A percentile compares a stretch with the other conserved stretches of the same genome.
These are phyloP conservation scores for Acholoe squamosa DNA, from an alignment of 2,888 invertebrate genomes.

Conservation along the genomic window DNA sequence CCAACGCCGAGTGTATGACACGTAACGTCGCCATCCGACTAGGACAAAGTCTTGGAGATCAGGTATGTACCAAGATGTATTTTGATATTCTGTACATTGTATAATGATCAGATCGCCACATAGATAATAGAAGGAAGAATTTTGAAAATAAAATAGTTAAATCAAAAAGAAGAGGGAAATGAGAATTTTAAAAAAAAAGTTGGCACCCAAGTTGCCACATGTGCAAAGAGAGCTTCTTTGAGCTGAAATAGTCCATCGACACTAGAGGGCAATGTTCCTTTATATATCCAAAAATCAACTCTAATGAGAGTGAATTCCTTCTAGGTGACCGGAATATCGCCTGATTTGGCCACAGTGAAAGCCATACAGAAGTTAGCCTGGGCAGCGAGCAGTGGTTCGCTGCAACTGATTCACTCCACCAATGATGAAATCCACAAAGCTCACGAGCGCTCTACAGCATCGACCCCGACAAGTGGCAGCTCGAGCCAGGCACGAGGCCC, in stretches of 20 bases:
- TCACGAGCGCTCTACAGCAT: constrained; percentile 82
- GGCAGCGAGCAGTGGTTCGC: constrained; percentile 90
- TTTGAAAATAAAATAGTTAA: too few relatives aligned
- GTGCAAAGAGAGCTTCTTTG: too few relatives aligned
- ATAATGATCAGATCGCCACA: too few relatives aligned
- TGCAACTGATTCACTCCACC: constrained; percentile 86
- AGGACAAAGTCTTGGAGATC: constrained; percentile 91
- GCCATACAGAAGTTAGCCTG: constrained; percentile 91
- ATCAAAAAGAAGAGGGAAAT: too few relatives aligned
- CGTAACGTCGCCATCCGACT: constrained; percentile 92
- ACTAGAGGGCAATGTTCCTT: not conserved
- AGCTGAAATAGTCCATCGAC: too few relatives aligned
- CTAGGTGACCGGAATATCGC: constrained; percentile 85
- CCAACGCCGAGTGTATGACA: constrained; percentile 91
- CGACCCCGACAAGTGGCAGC: not conserved
- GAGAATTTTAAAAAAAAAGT: too few relatives aligned
- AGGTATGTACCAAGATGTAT: constrained; percentile 85
- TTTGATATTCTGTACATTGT: too few relatives aligned
- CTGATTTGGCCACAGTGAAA: constrained; percentile 89
- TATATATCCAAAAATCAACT: not conserved
- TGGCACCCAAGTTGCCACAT: too few relatives aligned
- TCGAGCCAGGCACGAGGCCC: constrained; percentile 67
- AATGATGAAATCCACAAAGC: constrained; percentile 87
- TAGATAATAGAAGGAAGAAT: too few relatives aligned
- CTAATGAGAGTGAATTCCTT: not conserved